Evolutionary conservation across 1,140 invertebrate genomes (phyloP).

Genomic region (Cyclina sinensis): DNA sequence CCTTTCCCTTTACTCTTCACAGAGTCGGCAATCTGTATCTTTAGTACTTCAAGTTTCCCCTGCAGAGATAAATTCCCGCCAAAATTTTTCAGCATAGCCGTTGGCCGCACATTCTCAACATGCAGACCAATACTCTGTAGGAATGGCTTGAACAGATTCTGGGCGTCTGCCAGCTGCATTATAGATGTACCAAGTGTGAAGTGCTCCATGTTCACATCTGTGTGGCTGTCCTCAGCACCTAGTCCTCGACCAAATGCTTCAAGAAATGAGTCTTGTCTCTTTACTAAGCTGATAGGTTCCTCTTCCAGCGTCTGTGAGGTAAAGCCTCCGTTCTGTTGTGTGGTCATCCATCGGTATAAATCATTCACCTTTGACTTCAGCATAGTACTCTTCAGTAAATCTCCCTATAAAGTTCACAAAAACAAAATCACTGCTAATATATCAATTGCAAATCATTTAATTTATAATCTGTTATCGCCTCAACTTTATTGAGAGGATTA

Average conservation of each 20-base stretch:
- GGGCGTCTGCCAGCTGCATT: constrained; percentile 84
- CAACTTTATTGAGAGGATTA: no score
- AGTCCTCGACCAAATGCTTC: constrained; percentile 81
- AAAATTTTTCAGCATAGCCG: constrained; percentile 90
- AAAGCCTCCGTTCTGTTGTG: constrained; percentile 91
- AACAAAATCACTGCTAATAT: no score
- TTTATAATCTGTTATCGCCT: no score
- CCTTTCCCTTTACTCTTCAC: constrained; percentile 74
- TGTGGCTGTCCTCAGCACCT: constrained; percentile 84
- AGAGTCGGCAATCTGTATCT: constrained; percentile 96
- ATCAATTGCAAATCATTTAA: no score
- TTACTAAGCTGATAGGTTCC: constrained; percentile 56
- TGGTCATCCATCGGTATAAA: constrained; percentile 97
- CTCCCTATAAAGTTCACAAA: constrained; percentile 41
- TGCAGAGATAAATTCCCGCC: constrained; percentile 96
- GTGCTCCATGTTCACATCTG: constrained; percentile 79
- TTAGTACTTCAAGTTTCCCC: constrained; percentile 94
- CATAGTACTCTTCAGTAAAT: constrained; percentile 59
- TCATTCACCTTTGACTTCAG: constrained; percentile 87
- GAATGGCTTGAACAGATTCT: constrained; percentile 85
- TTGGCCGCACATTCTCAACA: constrained; percentile 84
- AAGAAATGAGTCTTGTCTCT: constrained; percentile 80
- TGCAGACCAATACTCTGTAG: constrained; percentile 85
- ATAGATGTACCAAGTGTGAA: constrained; percentile 82
- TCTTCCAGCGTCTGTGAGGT: constrained; percentile 45